Evolutionary conservation across 1,140 invertebrate species (phyloP), one percentile per base, ranked within the genome.

Genomic region (Heterodera schachtii): DNA sequence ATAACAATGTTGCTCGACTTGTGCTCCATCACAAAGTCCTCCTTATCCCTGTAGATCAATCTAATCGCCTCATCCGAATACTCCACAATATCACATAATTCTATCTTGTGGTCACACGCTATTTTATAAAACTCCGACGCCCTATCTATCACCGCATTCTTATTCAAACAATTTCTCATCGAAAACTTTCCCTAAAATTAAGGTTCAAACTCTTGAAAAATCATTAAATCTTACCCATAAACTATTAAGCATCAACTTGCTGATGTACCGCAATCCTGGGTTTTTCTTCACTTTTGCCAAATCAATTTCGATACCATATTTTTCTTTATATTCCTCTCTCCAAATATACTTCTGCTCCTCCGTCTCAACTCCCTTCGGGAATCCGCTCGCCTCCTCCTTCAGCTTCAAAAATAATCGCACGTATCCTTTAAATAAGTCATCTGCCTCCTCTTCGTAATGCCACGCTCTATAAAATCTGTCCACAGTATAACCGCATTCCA

Each of bases 401-500:
- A 60, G 16, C 3, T 60, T 60, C 9, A 60, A 60, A 60, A 60
- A 60, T 19, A 60, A 60, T 60, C 57, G 0, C 5, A 60, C 57
- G 3, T 60, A 60, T 11, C 57, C 57, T 11, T 60, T 60, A 11
- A 60, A 60, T 19, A 60, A 60, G 16, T 60, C 57, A 0, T 60
- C 57, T 0, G 0, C 19, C 4, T 60, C 57, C 4, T 71, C 31
- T 9, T 31, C 21, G 19, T 71, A 71, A 41, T 71, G 69, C 69
- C 69, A 71, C 7, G 31, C 31, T 11, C 69, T 41, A 19, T 43
- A 71, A 71, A 71, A 71, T 41, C 69, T 4, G 44, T 71, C 69
- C 31, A 71, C 44, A 31, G 31, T 71, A 31, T 71, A 71, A 11
- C 69, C 69, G 69, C 44, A 46, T 71, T 71, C 69, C 31, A 71